A percentile compares a stretch with the other conserved stretches of the same genome.
These are phyloP conservation scores for Hylyphantes graminicola DNA, from an alignment of 1,140 invertebrate genomes.

Conservation along the genomic window DNA sequence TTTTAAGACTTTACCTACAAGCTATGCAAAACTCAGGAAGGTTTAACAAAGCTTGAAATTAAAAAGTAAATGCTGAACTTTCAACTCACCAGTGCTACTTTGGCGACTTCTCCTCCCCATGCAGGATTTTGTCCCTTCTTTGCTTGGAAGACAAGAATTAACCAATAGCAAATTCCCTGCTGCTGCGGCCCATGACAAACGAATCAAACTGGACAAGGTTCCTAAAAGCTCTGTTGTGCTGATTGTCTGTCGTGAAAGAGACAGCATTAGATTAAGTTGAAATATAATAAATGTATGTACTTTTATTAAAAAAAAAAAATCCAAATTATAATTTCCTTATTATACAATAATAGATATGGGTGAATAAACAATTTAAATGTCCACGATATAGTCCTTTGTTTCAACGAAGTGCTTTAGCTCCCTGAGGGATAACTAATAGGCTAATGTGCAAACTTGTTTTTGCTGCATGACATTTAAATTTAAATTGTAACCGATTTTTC, in stretches of 20 bases:
- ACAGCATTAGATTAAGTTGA: neutral
- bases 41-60: neutral
- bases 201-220: slow-evolving; percentile 70
- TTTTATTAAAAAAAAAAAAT: neutral
- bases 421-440: no score
- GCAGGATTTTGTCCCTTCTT: slow-evolving; percentile 64
- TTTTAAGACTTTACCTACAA: neutral
- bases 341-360: no score
- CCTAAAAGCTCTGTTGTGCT: slow-evolving; percentile 68
- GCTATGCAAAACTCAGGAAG: neutral
- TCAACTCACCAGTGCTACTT: slow-evolving; percentile 68
- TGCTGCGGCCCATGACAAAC: slow-evolving; percentile 71
- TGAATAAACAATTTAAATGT: no score
- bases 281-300: neutral
- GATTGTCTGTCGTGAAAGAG: slow-evolving; percentile 66
- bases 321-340: no score
- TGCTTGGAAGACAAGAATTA: slow-evolving; percentile 66
- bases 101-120: slow-evolving; percentile 67
- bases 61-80: neutral
- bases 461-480: no score
- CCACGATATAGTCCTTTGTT: no score
- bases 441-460: no score
- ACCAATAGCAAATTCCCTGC: slow-evolving; percentile 70
- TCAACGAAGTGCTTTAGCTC: no score
- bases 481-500: no score